Percentiles rank a stretch among this genome's conserved stretches.
Evolutionary conservation across 92 coral and sea anemone species (phyloP).

Genomic region (Metridium senile): DNA sequence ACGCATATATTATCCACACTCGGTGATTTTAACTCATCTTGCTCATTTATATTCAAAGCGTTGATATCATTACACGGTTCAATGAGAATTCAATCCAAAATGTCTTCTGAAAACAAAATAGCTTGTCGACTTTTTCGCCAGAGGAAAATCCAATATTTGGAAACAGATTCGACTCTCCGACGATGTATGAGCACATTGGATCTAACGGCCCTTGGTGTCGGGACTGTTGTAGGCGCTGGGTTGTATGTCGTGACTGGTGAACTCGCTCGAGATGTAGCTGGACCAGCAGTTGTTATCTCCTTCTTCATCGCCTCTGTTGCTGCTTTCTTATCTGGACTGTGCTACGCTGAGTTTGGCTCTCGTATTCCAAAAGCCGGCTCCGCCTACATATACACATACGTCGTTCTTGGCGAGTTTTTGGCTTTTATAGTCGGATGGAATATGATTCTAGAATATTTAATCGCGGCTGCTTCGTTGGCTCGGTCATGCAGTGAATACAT

Average conservation of each 20-base stretch:
- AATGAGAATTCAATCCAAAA: no score
- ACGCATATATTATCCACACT: no score
- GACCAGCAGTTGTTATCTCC: constrained; percentile 75
- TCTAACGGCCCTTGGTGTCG: constrained; percentile 59
- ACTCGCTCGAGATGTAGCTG: constrained; percentile 71
- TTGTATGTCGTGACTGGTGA: constrained; percentile 76
- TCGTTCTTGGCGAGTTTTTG: constrained; percentile 67
- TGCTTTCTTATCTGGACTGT: constrained; percentile 59
- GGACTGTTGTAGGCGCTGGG: constrained; percentile 75
- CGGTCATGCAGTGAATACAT: constrained; percentile 68
- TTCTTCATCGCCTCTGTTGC: constrained; percentile 68
- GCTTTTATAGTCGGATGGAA: constrained; percentile 86
- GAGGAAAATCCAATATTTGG: constrained; percentile 32
- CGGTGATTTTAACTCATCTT: no score
- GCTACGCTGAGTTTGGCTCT: constrained; percentile 82
- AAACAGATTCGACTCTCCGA: constrained; percentile 45
- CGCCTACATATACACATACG: constrained; percentile 67
- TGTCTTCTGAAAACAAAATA: neutral
- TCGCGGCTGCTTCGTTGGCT: constrained; percentile 61
- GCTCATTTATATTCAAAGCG: no score
- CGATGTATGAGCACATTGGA: constrained; percentile 62
- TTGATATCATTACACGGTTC: no score
- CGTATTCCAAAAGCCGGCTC: constrained; percentile 87
- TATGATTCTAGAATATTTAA: constrained; percentile 68
- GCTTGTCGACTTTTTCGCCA: constrained; percentile 45